Evolutionary conservation across 2,888 invertebrate species (phyloP), one percentile per base, ranked within the genome.

Genomic region (Seira ritae): DNA sequence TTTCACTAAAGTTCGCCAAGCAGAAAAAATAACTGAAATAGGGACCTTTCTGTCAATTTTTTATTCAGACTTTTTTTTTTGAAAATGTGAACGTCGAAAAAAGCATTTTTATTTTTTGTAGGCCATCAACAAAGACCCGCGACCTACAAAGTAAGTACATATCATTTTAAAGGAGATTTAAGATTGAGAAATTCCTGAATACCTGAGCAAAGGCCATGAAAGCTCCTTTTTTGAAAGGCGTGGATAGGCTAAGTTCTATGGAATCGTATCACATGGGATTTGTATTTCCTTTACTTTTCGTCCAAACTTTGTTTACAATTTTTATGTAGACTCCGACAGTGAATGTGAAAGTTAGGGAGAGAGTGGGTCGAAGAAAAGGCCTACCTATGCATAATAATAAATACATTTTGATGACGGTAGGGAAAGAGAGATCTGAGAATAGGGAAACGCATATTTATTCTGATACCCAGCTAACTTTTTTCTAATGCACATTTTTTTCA

Each of bases 201-300:
- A 73, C 82, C 78, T 83, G 82, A 69, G 78, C 65, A 77, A 69
- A 68, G 69, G 82, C 82, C 82, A 78, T n/a, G 50, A 3, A 50
- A 15, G 50, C 50, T 31, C 31, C 3, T 31, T 31, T n/a, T 50
- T 50, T 50, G 15, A 50, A n/a, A 50, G 8, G 50, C 50, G 15
- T 50, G 15, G 15, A 50, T 8, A 50, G 2, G 50, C 50, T 50
- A 12, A 50, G 17, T 3, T 50, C 50, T 50, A 31, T 31, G 31
- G 31, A 31, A 31, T 31, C 2, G 31, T 31, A 50, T 50, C 50
- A 50, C 50, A 50, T 50, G 50, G 50, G 50, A 50, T 50, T 50
- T 50, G 50, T 50, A 50, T 50, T 50, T 50, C 17, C 17, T 50
- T 50, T n/a, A n/a, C 50, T 50, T 50, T 50, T 15, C 50, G 50